Conservation (phyloP, 2,888 invertebrate genomes). For the Conistra vaccinii region DNA sequence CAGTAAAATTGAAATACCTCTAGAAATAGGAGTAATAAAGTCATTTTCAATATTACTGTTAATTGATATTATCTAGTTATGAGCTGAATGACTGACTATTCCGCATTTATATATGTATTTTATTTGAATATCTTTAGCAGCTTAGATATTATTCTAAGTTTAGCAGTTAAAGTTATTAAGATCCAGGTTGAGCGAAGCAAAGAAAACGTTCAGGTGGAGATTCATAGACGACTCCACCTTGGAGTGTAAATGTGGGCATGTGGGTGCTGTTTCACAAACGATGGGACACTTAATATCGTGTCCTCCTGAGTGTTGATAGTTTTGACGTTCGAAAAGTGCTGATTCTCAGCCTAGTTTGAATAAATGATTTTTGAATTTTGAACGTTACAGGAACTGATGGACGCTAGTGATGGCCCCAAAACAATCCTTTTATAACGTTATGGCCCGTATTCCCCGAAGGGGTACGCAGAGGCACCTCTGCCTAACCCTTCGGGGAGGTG, state of each 20-base stretch:
- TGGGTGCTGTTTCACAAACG: background rate
- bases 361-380: too few species aligned
- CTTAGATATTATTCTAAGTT: too few species aligned
- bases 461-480: too few species aligned
- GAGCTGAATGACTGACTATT: background rate
- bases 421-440: background rate
- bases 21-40: conserved; percentile 10
- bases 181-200: background rate
- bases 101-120: background rate
- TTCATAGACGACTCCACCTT: background rate
- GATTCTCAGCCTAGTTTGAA: too few species aligned
- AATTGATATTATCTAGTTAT: background rate
- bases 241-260: background rate
- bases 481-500: too few species aligned
- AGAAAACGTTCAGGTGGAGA: background rate
- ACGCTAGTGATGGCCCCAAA: background rate
- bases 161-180: background rate
- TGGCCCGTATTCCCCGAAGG: too few species aligned
- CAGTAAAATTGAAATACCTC: conserved; percentile 27
- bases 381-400: background rate
- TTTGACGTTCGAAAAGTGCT: too few species aligned
- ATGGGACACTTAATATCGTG: background rate
- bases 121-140: background rate
- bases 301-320: background rate
- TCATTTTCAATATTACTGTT: background rate